phyloP scores from a whole-genome alignment of 92 coral and sea anemone species.

The Metridium senile region DNA sequence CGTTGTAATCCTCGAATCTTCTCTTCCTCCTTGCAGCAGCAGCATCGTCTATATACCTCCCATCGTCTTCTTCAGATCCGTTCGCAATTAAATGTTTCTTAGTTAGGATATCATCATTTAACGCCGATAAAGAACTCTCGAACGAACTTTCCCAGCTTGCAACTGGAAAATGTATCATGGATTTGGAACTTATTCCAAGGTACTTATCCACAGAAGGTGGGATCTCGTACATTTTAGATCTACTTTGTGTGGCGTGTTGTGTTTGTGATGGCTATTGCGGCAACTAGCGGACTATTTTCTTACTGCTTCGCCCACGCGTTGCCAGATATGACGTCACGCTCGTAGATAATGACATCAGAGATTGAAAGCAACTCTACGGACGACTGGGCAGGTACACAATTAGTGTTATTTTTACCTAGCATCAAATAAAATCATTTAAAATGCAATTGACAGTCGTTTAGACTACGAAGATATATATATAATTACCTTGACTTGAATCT shows the following conservation, averaged over 20 bases:
- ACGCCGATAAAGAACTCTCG: background rate
- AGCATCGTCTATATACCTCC: background rate
- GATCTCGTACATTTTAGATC: slow-evolving; percentile 34
- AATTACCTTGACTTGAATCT: too few relatives aligned
- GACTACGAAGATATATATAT: too few relatives aligned
- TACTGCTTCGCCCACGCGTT: background rate
- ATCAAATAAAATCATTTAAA: background rate
- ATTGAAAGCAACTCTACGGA: background rate
- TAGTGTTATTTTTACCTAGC: background rate
- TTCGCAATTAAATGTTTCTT: background rate
- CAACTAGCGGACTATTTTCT: background rate
- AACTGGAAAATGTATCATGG: slow-evolving; percentile 22
- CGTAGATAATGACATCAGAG: background rate
- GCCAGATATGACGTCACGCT: slow-evolving; percentile 5
- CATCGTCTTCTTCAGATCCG: too few relatives aligned
- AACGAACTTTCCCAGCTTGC: background rate
- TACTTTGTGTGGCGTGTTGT: background rate
- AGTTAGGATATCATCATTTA: background rate
- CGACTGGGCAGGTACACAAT: background rate
- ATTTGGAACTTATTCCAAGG: slow-evolving; percentile 12
- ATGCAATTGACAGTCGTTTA: background rate
- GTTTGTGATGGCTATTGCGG: background rate
- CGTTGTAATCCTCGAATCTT: background rate
- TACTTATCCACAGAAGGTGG: slow-evolving; percentile 40
- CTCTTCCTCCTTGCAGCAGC: background rate